These are phyloP conservation scores for Dreissena polymorpha DNA, from an alignment of 1,140 invertebrate genomes.

Conservation along the genomic window DNA sequence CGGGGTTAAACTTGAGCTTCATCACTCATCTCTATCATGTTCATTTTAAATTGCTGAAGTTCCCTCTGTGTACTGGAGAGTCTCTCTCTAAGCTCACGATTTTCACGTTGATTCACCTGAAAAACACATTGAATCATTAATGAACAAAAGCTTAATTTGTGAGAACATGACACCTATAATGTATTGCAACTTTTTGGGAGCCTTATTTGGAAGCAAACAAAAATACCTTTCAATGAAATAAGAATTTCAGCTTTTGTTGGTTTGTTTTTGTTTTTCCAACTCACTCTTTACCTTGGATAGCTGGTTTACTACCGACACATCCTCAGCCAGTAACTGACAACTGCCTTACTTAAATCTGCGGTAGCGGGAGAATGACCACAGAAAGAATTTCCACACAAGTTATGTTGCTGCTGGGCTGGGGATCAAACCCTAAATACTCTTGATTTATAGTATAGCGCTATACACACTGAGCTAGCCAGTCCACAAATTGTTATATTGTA, in stretches of 20 bases:
- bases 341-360: too few species aligned
- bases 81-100: conserved; percentile 56
- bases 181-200: background rate
- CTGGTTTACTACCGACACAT: too few species aligned
- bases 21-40: conserved; percentile 60
- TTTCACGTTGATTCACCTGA: conserved; percentile 58
- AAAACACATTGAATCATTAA: conserved; percentile 45
- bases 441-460: too few species aligned
- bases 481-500: background rate
- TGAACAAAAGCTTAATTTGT: background rate
- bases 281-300: too few species aligned
- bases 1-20: conserved; percentile 57
- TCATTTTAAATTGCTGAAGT: conserved; percentile 50
- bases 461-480: background rate
- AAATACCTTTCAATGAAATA: background rate
- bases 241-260: background rate
- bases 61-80: conserved; percentile 52
- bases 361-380: too few species aligned
- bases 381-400: too few species aligned
- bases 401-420: too few species aligned
- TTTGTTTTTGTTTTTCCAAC: background rate
- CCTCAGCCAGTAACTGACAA: too few species aligned
- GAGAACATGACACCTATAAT: background rate
- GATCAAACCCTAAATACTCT: too few species aligned
- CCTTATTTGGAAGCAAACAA: background rate